Base-by-base conservation (phyloP, 2,888 invertebrate genomes). In the Oxycera nigricornis region DNA sequence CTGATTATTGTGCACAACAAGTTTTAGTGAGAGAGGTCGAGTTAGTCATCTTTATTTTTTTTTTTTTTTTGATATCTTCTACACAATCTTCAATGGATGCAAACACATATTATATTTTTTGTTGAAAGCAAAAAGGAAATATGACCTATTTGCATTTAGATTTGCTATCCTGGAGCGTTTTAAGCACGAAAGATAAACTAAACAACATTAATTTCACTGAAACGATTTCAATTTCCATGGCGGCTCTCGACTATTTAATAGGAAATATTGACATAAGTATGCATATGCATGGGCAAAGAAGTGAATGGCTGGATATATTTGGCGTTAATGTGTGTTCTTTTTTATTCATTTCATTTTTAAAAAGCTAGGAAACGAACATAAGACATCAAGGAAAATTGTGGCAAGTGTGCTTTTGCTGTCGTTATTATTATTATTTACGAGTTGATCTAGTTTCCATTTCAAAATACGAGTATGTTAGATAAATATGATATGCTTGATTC, bases 121-220 rank as follows among this genome's bases (percentile, higher is more conserved):
- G n/a, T n/a, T n/a, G n/a, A n/a, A n/a, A n/a, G n/a, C 24, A 22
- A 24, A 20, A 20, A 2, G 4, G 55, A 55, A 24, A 24, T 55
- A 55, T 55, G 55, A 55, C 55, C 55, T 55, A 55, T 55, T 55
- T 55, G 22, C 24, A 55, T 55, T 22, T 11, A 55, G 55, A 55
- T 55, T 55, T 20, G 50, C 4, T 20, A 9, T 3, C 55, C 4
- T 55, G 39, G 6, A 6, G 39, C 39, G 11, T 35, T 7, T 35
- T 11, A 6, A 35, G 7, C 20, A 55, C 17, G 55, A 3, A 55
- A 20, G 20, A 11, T 22, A 4, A 17, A 55, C 55, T 55, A 55
- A 20, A 22, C 22, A 20, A n/a, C 50, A 50, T 50, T n/a, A 50
- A 55, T 55, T 3, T 3, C 7, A 22, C n/a, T 55, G 20, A 24